These are phyloP conservation scores for Callopanchax toddi DNA, from an alignment of 2,113 vertebrate species.

Conservation along the genomic window DNA sequence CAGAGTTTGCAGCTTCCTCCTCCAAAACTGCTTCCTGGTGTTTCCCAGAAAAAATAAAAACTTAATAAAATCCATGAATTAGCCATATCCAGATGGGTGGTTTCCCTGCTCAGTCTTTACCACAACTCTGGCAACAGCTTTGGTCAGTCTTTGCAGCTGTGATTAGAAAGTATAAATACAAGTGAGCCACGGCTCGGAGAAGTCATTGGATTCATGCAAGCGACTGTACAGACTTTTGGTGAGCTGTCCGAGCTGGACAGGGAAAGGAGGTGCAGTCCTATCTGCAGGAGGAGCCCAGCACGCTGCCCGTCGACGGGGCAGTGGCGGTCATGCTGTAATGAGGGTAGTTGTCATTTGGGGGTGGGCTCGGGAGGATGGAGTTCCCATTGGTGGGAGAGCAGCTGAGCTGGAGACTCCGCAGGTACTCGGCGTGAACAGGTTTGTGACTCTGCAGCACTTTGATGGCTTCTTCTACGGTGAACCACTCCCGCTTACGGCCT, in stretches of 20 bases:
- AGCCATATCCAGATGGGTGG: slow-evolving; percentile 15
- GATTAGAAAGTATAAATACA: slow-evolving; percentile 56
- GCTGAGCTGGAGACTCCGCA: slow-evolving; percentile 91
- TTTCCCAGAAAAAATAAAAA: slow-evolving; percentile 42
- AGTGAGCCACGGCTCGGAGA: slow-evolving; percentile 41
- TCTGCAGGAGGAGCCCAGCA: slow-evolving; percentile 75
- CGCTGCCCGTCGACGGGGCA: slow-evolving; percentile 61
- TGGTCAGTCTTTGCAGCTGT: slow-evolving; percentile 70
- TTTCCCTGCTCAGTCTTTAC: slow-evolving; percentile 46
- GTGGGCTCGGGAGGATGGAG: slow-evolving; percentile 81
- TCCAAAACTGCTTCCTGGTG: slow-evolving; percentile 26
- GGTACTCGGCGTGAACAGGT: slow-evolving; percentile 94
- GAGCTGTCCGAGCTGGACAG: slow-evolving; percentile 19
- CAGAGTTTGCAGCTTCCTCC: slow-evolving; percentile 41
- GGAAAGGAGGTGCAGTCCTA: slow-evolving; percentile 66
- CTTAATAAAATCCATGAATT: slow-evolving; percentile 19
- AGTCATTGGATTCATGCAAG: slow-evolving; percentile 69
- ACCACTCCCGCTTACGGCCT: slow-evolving; percentile 99
- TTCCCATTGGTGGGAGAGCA: slow-evolving; percentile 92
- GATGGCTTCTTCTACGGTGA: slow-evolving; percentile 93
- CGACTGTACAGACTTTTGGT: slow-evolving; percentile 67
- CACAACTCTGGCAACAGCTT: slow-evolving; percentile 60
- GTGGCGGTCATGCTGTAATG: slow-evolving; percentile 81
- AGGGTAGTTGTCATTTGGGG: slow-evolving; percentile 79
- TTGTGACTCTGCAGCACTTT: slow-evolving; percentile 94